Conservation (phyloP, 1,140 invertebrate species). For the Coenobita brevimanus region DNA sequence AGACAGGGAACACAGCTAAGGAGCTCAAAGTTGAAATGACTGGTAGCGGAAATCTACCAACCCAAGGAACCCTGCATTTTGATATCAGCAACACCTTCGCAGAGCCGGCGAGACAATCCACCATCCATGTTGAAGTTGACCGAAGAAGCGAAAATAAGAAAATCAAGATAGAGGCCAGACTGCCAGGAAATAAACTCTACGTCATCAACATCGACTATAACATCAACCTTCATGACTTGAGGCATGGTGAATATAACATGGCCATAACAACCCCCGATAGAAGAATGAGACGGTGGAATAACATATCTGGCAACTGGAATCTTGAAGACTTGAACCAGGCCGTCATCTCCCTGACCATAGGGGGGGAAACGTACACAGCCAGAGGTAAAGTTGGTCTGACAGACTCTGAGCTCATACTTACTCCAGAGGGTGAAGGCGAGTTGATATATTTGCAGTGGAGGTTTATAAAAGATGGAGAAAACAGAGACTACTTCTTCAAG, state of each 20-base stretch:
- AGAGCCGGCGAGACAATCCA: slow-evolving; percentile 14
- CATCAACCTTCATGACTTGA: neutral
- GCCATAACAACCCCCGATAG: slow-evolving; percentile 36
- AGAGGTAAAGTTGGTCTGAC: slow-evolving; percentile 33
- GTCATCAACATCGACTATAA: slow-evolving; percentile 44
- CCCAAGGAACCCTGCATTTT: slow-evolving; percentile 28
- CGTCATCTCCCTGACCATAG: slow-evolving; percentile 25
- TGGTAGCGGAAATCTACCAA: slow-evolving; percentile 23
- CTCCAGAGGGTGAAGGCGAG: neutral
- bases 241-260: slow-evolving; percentile 41
- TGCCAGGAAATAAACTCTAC: slow-evolving; percentile 26
- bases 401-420: slow-evolving; percentile 21
- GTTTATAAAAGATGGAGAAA: neutral
- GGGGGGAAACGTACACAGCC: slow-evolving; percentile 30
- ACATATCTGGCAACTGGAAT: slow-evolving; percentile 64
- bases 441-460: slow-evolving; percentile 43
- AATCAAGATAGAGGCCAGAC: slow-evolving; percentile 45
- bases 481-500: slow-evolving; percentile 61
- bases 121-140: slow-evolving; percentile 42
- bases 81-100: slow-evolving; percentile 55
- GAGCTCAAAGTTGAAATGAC: too few relatives aligned
- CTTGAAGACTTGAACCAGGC: slow-evolving; percentile 22
- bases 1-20: neutral
- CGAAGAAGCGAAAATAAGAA: slow-evolving; percentile 32
- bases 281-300: slow-evolving; percentile 32